phyloP scores from a whole-genome alignment of 1,140 invertebrate species.

The Drosophila watanabei region DNA sequence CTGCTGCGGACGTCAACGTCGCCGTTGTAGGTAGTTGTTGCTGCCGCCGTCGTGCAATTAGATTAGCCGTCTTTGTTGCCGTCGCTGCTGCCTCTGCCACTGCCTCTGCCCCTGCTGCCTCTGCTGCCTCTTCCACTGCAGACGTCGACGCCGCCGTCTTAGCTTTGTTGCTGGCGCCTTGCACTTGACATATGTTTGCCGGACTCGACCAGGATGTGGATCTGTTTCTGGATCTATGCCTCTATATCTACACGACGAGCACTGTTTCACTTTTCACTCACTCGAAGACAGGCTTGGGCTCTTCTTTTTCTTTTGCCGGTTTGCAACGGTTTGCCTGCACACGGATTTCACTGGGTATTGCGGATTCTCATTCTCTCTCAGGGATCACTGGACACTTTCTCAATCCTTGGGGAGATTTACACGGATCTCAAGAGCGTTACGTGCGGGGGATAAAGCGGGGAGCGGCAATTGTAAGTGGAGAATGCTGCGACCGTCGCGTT shows the following conservation, averaged over 20 bases:
- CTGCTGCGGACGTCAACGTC: constrained; percentile 15
- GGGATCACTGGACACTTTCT: not conserved
- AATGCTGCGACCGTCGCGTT: constrained; percentile 73
- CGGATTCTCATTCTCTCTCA: constrained; percentile 9
- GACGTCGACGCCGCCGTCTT: constrained; percentile 33
- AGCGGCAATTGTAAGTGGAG: constrained; percentile 48
- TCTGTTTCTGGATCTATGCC: constrained; percentile 18
- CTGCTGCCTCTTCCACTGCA: constrained; percentile 13
- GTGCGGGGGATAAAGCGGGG: constrained; percentile 35
- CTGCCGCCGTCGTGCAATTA: constrained; percentile 36
- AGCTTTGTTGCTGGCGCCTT: constrained; percentile 35
- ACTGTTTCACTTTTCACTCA: constrained; percentile 40
- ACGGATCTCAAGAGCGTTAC: constrained; percentile 29
- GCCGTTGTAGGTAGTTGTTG: constrained; percentile 27
- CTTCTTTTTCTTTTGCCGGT: constrained; percentile 27
- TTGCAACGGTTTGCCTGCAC: constrained; percentile 29
- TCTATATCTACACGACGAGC: not conserved
- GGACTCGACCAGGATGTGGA: constrained; percentile 13
- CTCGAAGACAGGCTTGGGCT: not conserved
- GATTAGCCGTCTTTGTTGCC: constrained; percentile 36
- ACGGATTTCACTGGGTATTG: constrained; percentile 26
- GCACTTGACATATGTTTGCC: constrained; percentile 59
- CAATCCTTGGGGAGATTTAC: constrained; percentile 16
- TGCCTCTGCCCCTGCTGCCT: constrained; percentile 1
- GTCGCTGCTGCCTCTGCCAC: constrained; percentile 1